Evolutionary conservation across 2,888 invertebrate genomes (phyloP).

Genomic region (Tinea pellionella): DNA sequence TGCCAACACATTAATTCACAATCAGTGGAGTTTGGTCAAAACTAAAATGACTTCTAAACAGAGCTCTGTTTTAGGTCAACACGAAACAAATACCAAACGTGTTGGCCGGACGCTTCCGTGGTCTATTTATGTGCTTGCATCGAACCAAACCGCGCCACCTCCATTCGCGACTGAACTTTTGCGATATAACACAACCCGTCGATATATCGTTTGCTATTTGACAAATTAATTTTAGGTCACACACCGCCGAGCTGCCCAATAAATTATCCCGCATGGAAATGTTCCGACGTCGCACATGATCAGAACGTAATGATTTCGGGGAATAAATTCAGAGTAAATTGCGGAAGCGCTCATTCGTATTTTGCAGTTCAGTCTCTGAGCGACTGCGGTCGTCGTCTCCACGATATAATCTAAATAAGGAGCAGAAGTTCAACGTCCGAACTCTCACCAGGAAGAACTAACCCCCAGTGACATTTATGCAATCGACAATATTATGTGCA

Average conservation of each 20-base stretch:
- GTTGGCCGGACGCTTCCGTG: constrained; percentile 66
- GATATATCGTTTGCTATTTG: neutral
- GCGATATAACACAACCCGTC: constrained; percentile 2
- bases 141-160: constrained; percentile 39
- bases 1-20: no score
- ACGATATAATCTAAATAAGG: constrained; percentile 69
- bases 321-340: constrained; percentile 28
- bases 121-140: constrained; percentile 65
- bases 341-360: constrained; percentile 55
- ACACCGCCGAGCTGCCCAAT: neutral
- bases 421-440: constrained; percentile 64
- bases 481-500: neutral
- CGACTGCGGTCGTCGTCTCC: constrained; percentile 55
- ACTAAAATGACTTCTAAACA: neutral
- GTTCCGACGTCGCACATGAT: neutral
- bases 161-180: constrained; percentile 38
- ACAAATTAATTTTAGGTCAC: neutral
- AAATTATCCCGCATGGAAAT: neutral
- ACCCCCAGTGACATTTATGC: constrained; percentile 33
- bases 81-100: constrained; percentile 69
- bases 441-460: constrained; percentile 39
- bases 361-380: constrained; percentile 40
- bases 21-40: neutral
- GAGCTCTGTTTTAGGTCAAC: constrained; percentile 68
- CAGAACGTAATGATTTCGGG: neutral